Conservation (phyloP, 2,797 vertebrate species). For the Clarias laeviceps region DNA sequence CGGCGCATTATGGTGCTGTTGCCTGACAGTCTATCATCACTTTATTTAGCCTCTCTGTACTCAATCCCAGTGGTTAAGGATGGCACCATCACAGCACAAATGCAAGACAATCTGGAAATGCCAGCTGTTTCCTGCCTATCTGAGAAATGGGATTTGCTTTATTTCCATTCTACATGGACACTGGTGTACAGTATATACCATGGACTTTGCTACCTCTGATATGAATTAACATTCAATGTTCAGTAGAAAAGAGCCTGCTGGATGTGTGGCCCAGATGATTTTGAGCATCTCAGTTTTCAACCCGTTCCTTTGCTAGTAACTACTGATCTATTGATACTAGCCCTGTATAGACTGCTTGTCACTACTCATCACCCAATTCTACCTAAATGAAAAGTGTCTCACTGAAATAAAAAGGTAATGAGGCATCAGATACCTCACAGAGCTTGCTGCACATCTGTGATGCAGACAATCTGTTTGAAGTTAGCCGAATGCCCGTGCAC, state of each 20-base stretch:
- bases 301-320: not conserved
- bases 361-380: conserved; percentile 18
- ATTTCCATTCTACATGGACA: not conserved
- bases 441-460: conserved; percentile 38
- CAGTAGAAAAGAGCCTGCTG: not conserved
- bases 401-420: conserved; percentile 36
- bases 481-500: conserved; percentile 58
- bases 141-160: conserved; percentile 1
- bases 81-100: conserved; percentile 16
- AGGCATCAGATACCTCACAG: conserved; percentile 63
- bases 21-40: conserved; percentile 11
- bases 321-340: conserved; percentile 28
- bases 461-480: conserved; percentile 53
- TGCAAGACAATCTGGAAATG: conserved; percentile 14
- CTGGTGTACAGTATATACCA: conserved; percentile 3
- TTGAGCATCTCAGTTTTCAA: conserved; percentile 9
- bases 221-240: not conserved
- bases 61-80: conserved; percentile 5
- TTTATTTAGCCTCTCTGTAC: conserved; percentile 21
- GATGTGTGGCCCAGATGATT: not conserved
- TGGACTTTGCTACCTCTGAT: not conserved
- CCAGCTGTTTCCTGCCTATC: conserved; percentile 15
- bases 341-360: conserved; percentile 26
- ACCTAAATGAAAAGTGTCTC: conserved; percentile 7
- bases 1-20: not conserved